Evolutionary conservation across 2,113 vertebrate species (phyloP).

Genomic region (Clinocottus analis): DNA sequence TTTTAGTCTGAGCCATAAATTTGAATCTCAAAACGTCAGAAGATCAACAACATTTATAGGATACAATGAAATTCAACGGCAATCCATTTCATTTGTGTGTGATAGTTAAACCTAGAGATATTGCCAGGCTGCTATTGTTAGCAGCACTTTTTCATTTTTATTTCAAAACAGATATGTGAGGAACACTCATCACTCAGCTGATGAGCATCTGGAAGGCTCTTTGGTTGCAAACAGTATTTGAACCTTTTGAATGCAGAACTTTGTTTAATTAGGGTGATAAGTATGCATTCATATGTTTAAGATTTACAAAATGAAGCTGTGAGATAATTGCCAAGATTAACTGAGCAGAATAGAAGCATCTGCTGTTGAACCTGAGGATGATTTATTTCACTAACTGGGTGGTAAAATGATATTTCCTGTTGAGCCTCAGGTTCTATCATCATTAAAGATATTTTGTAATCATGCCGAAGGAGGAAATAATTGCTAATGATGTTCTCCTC

Average conservation of each 20-base stretch:
- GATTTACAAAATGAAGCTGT: background rate
- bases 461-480: background rate
- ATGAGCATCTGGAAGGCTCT: background rate
- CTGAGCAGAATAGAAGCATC: background rate
- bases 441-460: slow-evolving; percentile 13
- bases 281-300: slow-evolving; percentile 13
- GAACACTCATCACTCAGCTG: background rate
- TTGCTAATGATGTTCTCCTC: background rate
- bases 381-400: background rate
- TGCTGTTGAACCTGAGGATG: slow-evolving; percentile 13
- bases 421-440: slow-evolving; percentile 4
- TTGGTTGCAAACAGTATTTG: background rate
- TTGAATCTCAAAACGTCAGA: background rate
- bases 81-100: background rate
- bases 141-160: background rate
- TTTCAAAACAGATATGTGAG: background rate
- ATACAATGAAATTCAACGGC: background rate
- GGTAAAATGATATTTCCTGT: background rate
- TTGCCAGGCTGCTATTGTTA: background rate
- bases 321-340: background rate
- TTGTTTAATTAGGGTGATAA: slow-evolving; percentile 7
- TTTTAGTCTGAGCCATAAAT: background rate
- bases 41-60: background rate
- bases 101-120: background rate
- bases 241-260: background rate